Percentiles rank a stretch among this genome's conserved stretches.
phyloP scores from a whole-genome alignment of 2,113 vertebrate species.

The Larimichthys polyactis region DNA sequence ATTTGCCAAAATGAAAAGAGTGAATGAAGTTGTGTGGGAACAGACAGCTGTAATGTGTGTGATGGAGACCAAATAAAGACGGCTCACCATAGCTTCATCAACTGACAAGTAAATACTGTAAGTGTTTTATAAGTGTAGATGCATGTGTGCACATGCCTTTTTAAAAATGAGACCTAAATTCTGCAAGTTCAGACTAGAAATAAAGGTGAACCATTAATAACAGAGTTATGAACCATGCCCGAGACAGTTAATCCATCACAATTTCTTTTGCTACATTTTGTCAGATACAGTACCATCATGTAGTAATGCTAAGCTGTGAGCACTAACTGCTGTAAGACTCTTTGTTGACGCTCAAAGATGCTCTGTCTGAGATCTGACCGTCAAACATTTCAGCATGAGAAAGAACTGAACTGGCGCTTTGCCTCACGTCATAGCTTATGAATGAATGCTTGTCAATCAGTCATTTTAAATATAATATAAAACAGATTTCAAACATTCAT shows the following conservation, averaged over 20 bases:
- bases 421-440: neutral
- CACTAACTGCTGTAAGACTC: too few relatives aligned
- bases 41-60: neutral
- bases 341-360: neutral
- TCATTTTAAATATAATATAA: neutral
- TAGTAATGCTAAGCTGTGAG: neutral
- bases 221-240: neutral
- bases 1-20: constrained; percentile 23
- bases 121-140: neutral
- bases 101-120: neutral
- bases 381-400: neutral
- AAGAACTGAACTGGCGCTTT: neutral
- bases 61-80: neutral
- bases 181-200: neutral
- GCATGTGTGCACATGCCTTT: neutral
- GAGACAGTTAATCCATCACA: neutral
- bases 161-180: neutral
- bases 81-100: neutral
- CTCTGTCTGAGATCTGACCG: neutral
- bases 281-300: neutral
- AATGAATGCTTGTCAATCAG: neutral
- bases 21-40: constrained; percentile 5
- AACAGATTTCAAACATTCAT: neutral
- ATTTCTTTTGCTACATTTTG: neutral
- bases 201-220: neutral